Evolutionary conservation across 2,113 vertebrate genomes (phyloP).

Genomic region (Percina caprodes): DNA sequence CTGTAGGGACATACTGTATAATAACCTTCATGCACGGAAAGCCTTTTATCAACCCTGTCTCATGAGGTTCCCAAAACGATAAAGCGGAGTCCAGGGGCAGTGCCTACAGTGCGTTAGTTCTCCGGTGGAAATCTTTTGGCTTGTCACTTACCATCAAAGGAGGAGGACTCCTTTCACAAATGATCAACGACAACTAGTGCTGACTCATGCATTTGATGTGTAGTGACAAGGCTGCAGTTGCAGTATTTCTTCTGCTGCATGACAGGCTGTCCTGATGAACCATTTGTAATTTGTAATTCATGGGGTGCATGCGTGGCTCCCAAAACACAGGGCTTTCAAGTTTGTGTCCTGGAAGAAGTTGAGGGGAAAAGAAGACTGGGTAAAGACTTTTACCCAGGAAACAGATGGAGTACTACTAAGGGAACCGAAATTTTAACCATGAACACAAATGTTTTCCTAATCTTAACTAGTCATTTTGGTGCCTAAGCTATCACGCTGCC

Average conservation of each 20-base stretch:
- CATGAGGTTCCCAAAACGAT: neutral
- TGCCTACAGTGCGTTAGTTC: conserved; percentile 17
- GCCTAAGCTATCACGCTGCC: too few species aligned
- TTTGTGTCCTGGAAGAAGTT: too few species aligned
- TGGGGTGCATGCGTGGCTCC: too few species aligned
- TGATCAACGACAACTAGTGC: conserved; percentile 44
- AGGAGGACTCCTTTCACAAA: conserved; percentile 20
- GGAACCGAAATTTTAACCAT: too few species aligned
- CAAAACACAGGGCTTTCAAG: too few species aligned
- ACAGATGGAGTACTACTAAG: too few species aligned
- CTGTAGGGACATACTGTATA: neutral
- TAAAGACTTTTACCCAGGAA: too few species aligned
- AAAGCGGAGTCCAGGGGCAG: neutral
- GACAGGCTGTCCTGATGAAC: neutral
- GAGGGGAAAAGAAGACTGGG: too few species aligned
- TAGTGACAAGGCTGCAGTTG: conserved; percentile 53
- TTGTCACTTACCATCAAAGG: conserved; percentile 56
- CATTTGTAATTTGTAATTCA: too few species aligned
- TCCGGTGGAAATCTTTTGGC: conserved; percentile 42
- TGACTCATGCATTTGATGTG: conserved; percentile 61
- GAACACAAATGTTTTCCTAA: too few species aligned
- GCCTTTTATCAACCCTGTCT: neutral
- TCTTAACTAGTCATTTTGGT: too few species aligned
- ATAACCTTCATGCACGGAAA: neutral
- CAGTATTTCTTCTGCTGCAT: conserved; percentile 37